Evolutionary conservation across 2,797 vertebrate genomes (phyloP).

Genomic region (Amblyraja radiata): DNA sequence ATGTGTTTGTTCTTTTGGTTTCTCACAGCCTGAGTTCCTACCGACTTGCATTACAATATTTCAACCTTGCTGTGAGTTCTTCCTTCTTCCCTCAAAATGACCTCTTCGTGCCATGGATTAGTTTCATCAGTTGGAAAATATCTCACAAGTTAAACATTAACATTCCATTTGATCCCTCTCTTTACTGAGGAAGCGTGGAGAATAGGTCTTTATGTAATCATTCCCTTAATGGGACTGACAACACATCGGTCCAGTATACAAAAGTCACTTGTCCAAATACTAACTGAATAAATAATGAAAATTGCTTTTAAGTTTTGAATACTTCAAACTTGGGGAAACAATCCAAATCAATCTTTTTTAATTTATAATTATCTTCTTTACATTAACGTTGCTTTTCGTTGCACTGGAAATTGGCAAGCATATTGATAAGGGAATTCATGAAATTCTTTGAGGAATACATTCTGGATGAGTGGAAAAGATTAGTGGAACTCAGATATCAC

Average conservation of each 20-base stretch:
- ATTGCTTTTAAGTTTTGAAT: neutral
- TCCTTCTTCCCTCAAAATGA: neutral
- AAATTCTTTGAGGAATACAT: neutral
- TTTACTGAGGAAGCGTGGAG: neutral
- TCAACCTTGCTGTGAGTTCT: neutral
- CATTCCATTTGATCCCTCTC: neutral
- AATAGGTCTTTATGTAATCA: neutral
- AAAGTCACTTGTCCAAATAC: neutral
- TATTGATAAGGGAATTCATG: neutral
- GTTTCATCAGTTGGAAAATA: slow-evolving; percentile 1
- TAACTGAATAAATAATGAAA: slow-evolving; percentile 22
- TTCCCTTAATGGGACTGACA: neutral
- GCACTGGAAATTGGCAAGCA: neutral
- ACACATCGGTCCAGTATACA: neutral
- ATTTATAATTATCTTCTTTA: neutral
- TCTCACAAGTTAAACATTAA: slow-evolving; percentile 27
- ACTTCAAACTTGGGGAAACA: neutral
- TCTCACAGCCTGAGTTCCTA: neutral
- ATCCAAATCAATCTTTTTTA: neutral
- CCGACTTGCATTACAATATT: neutral
- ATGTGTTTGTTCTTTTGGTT: neutral
- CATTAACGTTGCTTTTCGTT: neutral
- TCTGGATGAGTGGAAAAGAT: neutral
- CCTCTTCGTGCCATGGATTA: neutral
- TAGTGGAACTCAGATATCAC: neutral